A percentile compares a stretch with the other conserved stretches of the same genome.
These are phyloP conservation scores for Spicauda simplicius DNA, from an alignment of 2,888 invertebrate genomes.

Conservation along the genomic window DNA sequence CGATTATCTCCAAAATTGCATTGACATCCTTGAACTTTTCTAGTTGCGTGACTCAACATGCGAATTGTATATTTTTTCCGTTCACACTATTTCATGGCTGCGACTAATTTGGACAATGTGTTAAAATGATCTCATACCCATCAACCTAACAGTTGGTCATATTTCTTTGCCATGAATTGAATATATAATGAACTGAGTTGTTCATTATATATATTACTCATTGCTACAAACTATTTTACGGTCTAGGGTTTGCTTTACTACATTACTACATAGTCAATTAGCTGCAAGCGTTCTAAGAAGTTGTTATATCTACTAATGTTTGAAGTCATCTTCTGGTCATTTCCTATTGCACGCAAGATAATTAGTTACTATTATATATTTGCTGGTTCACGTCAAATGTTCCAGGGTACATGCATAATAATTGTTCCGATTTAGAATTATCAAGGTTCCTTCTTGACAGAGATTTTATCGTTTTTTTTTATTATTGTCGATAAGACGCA, in stretches of 20 bases:
- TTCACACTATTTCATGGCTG: conserved; percentile 21
- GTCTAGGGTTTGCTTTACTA: not conserved
- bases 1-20: too few species aligned
- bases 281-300: not conserved
- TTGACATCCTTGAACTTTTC: not conserved
- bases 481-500: not conserved
- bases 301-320: not conserved
- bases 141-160: not conserved
- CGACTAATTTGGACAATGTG: conserved; percentile 26
- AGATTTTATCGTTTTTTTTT: not conserved
- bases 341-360: conserved; percentile 1
- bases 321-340: conserved; percentile 5
- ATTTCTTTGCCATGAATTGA: not conserved
- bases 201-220: too few species aligned
- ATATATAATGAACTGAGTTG: conserved; percentile 3
- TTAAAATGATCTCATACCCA: conserved; percentile 24
- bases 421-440: not conserved
- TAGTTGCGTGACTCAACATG: conserved; percentile 2
- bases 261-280: not conserved
- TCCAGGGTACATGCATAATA: not conserved
- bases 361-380: conserved; percentile 1
- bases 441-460: not conserved
- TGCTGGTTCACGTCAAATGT: not conserved
- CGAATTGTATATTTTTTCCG: conserved; percentile 5
- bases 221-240: conserved; percentile 7